phyloP scores from a whole-genome alignment of 2,113 vertebrate species.

The Chaetops frenatus region DNA sequence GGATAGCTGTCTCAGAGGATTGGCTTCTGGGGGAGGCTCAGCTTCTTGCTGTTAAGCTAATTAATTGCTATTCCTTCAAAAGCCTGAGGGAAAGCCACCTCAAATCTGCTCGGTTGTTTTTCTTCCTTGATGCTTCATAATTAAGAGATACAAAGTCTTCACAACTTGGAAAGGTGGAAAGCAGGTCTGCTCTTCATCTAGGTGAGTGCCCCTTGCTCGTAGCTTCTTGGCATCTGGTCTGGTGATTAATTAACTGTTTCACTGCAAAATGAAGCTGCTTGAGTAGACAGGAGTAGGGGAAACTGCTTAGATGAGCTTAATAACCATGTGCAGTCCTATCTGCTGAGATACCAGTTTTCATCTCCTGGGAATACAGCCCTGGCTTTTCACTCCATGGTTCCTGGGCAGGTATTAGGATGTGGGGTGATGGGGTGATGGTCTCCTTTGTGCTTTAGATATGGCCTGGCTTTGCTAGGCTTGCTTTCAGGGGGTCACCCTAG shows the following conservation, averaged over 20 bases:
- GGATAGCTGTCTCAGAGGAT: neutral
- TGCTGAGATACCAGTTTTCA: neutral
- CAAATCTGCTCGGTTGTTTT: neutral
- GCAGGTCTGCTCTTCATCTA: neutral
- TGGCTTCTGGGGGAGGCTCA: neutral
- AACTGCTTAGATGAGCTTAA: neutral
- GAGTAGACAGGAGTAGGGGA: neutral
- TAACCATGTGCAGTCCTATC: neutral
- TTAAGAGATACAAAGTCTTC: neutral
- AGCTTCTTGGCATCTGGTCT: neutral
- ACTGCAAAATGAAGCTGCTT: neutral
- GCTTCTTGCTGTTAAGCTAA: neutral
- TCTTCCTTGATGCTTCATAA: neutral
- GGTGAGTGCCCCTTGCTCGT: neutral
- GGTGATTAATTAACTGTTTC: neutral
- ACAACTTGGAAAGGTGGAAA: neutral
- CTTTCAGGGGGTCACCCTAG: neutral
- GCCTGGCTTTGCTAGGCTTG: neutral
- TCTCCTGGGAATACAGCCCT: neutral
- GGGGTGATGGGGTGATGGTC: too few species aligned
- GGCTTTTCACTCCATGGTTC: neutral
- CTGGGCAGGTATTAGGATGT: rapidly evolving
- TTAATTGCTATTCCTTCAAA: neutral
- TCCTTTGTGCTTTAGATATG: neutral
- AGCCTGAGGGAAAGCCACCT: rapidly evolving